Evolutionary conservation across 2,113 vertebrate genomes (phyloP).

Genomic region (Gadus macrocephalus): DNA sequence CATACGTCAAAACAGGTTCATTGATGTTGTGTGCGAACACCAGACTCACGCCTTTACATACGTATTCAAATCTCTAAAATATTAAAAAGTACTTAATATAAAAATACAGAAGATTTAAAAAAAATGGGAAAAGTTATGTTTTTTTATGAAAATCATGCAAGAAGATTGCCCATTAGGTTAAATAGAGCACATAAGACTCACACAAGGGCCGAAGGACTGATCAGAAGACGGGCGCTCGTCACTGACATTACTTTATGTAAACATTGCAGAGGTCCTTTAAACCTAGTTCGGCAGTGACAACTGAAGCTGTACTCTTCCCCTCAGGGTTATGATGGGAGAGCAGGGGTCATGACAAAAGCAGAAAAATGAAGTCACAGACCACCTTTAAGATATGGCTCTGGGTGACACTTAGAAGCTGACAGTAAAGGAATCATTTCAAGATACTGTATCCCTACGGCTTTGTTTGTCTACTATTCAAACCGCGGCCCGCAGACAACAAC

Average conservation of each 20-base stretch:
- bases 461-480: too few species aligned
- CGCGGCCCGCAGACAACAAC: too few species aligned
- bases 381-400: constrained; percentile 80
- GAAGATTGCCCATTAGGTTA: constrained; percentile 61
- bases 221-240: constrained; percentile 52
- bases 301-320: constrained; percentile 49
- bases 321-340: constrained; percentile 50
- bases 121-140: constrained; percentile 73
- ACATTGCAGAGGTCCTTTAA: constrained; percentile 70
- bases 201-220: constrained; percentile 49
- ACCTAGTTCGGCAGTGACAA: constrained; percentile 71
- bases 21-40: constrained; percentile 37
- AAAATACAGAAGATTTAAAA: constrained; percentile 82
- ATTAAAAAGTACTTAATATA: constrained; percentile 83
- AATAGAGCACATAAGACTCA: constrained; percentile 56
- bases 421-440: constrained; percentile 21
- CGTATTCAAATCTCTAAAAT: constrained; percentile 74
- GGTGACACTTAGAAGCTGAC: constrained; percentile 70
- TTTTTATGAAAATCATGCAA: constrained; percentile 73
- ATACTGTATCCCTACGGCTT: too few species aligned
- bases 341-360: constrained; percentile 24
- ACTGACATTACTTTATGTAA: constrained; percentile 62
- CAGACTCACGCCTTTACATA: constrained; percentile 57
- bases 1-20: constrained; percentile 58
- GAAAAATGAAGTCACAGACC: constrained; percentile 60